A percentile compares a stretch with the other conserved stretches of the same genome.
These are phyloP conservation scores for Ricordea florida DNA, from an alignment of 92 coral and sea anemone species.

Conservation along the genomic window DNA sequence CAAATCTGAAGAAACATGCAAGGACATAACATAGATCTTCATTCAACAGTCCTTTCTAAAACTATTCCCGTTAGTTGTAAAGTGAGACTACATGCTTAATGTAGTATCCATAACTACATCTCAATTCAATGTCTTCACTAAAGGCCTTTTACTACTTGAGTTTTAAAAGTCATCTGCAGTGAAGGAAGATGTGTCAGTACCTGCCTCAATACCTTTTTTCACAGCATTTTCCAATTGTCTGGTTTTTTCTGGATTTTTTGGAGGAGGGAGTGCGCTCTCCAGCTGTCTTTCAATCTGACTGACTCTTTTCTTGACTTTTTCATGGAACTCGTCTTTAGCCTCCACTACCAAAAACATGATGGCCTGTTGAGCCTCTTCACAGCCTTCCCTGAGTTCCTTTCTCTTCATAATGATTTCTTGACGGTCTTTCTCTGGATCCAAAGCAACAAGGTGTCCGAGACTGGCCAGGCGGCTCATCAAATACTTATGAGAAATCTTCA, in stretches of 20 bases:
- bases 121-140: too few relatives aligned
- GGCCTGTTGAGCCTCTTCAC: constrained; percentile 20
- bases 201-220: constrained; percentile 14
- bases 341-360: neutral
- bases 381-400: constrained; percentile 15
- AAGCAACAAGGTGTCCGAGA: constrained; percentile 14
- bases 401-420: neutral
- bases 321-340: neutral
- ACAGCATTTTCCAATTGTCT: constrained; percentile 36
- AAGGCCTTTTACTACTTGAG: too few relatives aligned
- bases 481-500: constrained; percentile 26
- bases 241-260: constrained; percentile 1
- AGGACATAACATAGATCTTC: too few relatives aligned
- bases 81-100: too few relatives aligned
- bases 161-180: neutral
- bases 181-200: neutral
- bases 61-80: too few relatives aligned
- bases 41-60: too few relatives aligned
- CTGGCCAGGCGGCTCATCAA: constrained; percentile 30
- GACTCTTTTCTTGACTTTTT: constrained; percentile 12
- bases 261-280: constrained; percentile 1
- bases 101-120: too few relatives aligned
- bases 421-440: constrained; percentile 24
- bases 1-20: too few relatives aligned
- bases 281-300: constrained; percentile 20